A percentile compares a stretch with the other conserved stretches of the same genome.
phyloP scores from a whole-genome alignment of 2,888 invertebrate genomes.

The Deilephila porcellus region DNA sequence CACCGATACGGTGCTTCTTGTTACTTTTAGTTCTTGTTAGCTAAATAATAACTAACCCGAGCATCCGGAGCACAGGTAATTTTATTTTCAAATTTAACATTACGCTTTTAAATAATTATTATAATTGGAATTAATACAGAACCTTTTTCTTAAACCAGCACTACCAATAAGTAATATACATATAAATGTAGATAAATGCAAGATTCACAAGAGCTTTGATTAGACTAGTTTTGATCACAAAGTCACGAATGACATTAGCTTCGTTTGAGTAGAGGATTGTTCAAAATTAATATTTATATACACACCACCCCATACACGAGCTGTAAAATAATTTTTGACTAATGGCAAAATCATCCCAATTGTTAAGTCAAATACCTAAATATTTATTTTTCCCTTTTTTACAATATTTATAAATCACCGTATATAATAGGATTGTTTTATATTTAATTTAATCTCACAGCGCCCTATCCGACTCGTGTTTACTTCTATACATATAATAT shows the following conservation, averaged over 20 bases:
- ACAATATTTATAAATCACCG: conserved; percentile 48
- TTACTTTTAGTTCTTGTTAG: conserved; percentile 25
- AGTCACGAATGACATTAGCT: conserved; percentile 57
- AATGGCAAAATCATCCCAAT: conserved; percentile 83
- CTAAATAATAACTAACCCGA: conserved; percentile 53
- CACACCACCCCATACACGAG: conserved; percentile 46
- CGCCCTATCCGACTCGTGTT: conserved; percentile 44
- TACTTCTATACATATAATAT: conserved; percentile 44
- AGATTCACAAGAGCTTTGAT: conserved; percentile 61
- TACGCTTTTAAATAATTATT: conserved; percentile 49
- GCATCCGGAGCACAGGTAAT: conserved; percentile 74
- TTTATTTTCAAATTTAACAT: conserved; percentile 46
- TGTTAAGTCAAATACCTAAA: conserved; percentile 72
- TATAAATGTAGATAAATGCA: conserved; percentile 52
- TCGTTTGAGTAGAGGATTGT: conserved; percentile 58
- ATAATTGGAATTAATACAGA: conserved; percentile 43
- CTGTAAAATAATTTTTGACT: conserved; percentile 68
- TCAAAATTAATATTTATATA: conserved; percentile 43
- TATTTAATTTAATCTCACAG: conserved; percentile 40
- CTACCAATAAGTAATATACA: conserved; percentile 41
- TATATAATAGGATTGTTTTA: conserved; percentile 33
- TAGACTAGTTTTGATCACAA: conserved; percentile 55
- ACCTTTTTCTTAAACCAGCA: conserved; percentile 45
- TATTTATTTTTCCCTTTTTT: conserved; percentile 45
- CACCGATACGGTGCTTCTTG: conserved; percentile 26